Base-by-base conservation (phyloP, 2,888 invertebrate genomes). In the Orthosia gracilis region DNA sequence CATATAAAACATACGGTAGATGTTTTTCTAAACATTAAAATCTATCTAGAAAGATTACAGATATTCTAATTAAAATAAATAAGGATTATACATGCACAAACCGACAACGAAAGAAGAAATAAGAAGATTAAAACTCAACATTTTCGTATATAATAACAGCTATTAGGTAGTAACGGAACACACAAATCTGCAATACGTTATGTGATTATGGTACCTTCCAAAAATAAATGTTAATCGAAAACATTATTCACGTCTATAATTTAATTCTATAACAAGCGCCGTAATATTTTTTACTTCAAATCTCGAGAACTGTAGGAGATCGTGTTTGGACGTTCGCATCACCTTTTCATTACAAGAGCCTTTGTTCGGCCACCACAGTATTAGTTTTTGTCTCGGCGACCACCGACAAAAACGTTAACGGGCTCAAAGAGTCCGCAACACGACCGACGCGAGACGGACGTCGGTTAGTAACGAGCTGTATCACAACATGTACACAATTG, bases 281-380 rank as follows among this genome's bases (percentile, higher is more conserved):
- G 55, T 82, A 66, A 77, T 55, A 72, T 83, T 87, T 88, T 85
- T 89, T 89, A 74, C 72, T 82, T 80, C 69, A 80, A 73, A 76
- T 78, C 78, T 80, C 73, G 78, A 80, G 78, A 81, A 73, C 75
- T 78, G 69, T 67, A 61, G 47, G 64, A 84, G 84, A 79, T 74
- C 76, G 84, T 82, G 71, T 85, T 83, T 82, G 82, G 86, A 87
- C 76, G 86, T 87, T 88, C 87, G 85, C 88, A 87, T 89, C 89
- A 88, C 88, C 88, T 89, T 90, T 92, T 91, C 90, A 92, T 93
- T 91, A 92, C 89, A 86, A 84, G 82, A 81, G 74, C 88, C 90
- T 93, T 94, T 94, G 93, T 94, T 91, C 89, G 88, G 83, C 85
- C 82, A 89, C 90, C 91, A 90, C 90, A 91, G 90, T 89, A 91